Conservation (phyloP, 1,140 invertebrate species). For the Lepidurus couesii region DNA sequence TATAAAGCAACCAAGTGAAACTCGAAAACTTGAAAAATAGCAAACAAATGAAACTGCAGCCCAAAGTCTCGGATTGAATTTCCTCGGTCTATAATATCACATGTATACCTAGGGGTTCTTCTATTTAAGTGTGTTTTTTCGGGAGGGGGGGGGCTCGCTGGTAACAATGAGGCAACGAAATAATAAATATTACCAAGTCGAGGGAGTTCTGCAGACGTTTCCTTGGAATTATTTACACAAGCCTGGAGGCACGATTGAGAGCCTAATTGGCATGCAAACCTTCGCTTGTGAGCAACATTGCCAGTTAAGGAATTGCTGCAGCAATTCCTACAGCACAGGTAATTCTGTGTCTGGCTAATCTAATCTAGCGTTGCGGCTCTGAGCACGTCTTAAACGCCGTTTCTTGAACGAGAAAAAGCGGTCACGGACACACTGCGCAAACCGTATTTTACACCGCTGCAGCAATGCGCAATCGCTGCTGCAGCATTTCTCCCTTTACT, state of each 20-base stretch:
- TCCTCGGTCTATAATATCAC: too few species aligned
- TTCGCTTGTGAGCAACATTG: not conserved
- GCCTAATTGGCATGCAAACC: constrained; percentile 20
- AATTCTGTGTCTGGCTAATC: not conserved
- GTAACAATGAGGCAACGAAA: too few species aligned
- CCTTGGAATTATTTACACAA: not conserved
- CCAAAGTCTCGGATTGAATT: too few species aligned
- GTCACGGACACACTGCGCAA: constrained; percentile 17
- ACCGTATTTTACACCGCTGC: not conserved
- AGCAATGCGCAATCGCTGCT: not conserved
- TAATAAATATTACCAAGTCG: too few species aligned
- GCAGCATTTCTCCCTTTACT: not conserved
- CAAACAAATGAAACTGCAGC: too few species aligned
- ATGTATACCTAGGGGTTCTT: too few species aligned
- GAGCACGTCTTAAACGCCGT: constrained; percentile 12
- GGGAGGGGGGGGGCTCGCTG: too few species aligned
- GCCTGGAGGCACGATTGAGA: not conserved
- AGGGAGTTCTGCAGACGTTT: not conserved
- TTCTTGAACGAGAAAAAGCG: not conserved
- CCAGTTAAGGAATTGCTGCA: constrained; percentile 14
- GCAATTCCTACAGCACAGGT: constrained; percentile 1
- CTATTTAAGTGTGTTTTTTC: too few species aligned
- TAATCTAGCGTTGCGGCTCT: constrained; percentile 1
- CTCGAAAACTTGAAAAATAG: too few species aligned
- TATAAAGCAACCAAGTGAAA: too few species aligned